These are phyloP conservation scores for Anastrepha ludens DNA, from an alignment of 1,140 invertebrate species.

Conservation along the genomic window DNA sequence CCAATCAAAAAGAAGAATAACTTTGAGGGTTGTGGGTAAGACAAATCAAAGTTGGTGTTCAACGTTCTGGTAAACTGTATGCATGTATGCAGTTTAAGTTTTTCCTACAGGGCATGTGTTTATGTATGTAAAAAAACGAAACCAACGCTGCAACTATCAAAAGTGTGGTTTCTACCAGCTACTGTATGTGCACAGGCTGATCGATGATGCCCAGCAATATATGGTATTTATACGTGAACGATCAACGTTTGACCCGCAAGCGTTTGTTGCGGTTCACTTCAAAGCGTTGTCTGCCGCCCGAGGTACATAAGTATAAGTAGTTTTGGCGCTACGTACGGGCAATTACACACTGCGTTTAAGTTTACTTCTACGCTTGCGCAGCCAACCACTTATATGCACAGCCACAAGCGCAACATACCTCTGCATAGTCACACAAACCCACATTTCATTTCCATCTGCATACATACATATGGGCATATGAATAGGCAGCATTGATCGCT, in stretches of 20 bases:
- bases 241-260: constrained; percentile 17
- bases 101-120: background rate
- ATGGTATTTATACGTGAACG: background rate
- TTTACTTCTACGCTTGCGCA: background rate
- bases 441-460: too few species aligned
- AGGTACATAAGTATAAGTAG: constrained; percentile 18
- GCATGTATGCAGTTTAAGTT: background rate
- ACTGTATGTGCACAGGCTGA: constrained; percentile 14
- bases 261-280: constrained; percentile 44
- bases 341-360: constrained; percentile 25
- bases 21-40: too few species aligned
- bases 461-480: background rate
- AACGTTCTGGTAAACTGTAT: too few species aligned
- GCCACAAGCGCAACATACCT: background rate
- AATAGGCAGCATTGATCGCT: background rate
- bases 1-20: too few species aligned
- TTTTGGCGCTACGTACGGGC: constrained; percentile 2
- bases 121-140: background rate
- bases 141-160: background rate
- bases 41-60: too few species aligned
- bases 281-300: constrained; percentile 19
- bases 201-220: constrained; percentile 25
- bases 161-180: constrained; percentile 15
- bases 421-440: background rate
- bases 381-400: constrained; percentile 5